Evolutionary conservation across 1,140 invertebrate species (phyloP).

Genomic region (Brachionus plicatilis): DNA sequence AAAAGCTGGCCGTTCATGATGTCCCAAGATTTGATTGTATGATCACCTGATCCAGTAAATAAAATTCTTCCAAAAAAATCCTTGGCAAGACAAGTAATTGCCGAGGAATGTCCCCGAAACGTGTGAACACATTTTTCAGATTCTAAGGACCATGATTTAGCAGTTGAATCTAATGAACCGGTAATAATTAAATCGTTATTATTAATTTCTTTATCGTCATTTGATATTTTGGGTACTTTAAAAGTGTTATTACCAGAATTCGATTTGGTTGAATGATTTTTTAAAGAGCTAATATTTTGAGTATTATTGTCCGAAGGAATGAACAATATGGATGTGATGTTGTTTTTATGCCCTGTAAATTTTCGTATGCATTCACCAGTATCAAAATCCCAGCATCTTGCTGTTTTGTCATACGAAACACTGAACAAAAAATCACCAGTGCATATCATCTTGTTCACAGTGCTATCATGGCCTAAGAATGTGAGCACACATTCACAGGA

Average conservation of each 20-base stretch:
- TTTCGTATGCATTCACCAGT: slow-evolving; percentile 52
- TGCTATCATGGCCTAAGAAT: slow-evolving; percentile 57
- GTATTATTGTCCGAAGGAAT: slow-evolving; percentile 52
- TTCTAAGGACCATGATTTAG: slow-evolving; percentile 58
- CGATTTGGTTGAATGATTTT: not conserved
- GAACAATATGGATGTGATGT: slow-evolving; percentile 60
- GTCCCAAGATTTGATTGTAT: slow-evolving; percentile 58
- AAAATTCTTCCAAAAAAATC: slow-evolving; percentile 53
- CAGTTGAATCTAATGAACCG: slow-evolving; percentile 58
- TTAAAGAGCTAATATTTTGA: not conserved
- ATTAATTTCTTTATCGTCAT: slow-evolving; percentile 41
- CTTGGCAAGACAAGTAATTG: slow-evolving; percentile 58
- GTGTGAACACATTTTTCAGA: slow-evolving; percentile 55
- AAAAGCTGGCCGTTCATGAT: slow-evolving; percentile 54
- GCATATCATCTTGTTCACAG: slow-evolving; percentile 59
- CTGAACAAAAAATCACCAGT: slow-evolving; percentile 60
- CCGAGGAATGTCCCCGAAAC: slow-evolving; percentile 56
- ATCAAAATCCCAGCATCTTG: slow-evolving; percentile 60
- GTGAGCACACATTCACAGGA: slow-evolving; percentile 57
- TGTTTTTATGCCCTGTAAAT: slow-evolving; percentile 58
- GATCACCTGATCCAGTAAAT: slow-evolving; percentile 58
- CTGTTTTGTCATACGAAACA: slow-evolving; percentile 59
- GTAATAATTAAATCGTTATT: slow-evolving; percentile 57
- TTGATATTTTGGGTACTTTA: not conserved
- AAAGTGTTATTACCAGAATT: not conserved